Base-by-base conservation (phyloP, 2,113 vertebrate species). In the Blennius ocellaris region DNA sequence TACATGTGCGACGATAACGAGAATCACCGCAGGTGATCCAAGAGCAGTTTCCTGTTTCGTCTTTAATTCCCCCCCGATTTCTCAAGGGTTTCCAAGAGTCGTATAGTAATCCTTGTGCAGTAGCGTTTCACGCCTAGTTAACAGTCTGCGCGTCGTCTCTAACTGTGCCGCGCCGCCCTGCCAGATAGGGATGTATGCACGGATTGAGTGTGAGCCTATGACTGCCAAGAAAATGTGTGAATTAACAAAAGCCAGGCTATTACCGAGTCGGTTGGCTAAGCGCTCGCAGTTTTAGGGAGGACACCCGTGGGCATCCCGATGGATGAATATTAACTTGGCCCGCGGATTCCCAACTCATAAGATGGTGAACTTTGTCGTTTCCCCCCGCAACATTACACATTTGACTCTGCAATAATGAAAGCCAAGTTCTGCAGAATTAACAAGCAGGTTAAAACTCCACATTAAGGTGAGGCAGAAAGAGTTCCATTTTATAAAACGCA, bases 141-240 rank as follows among this genome's bases (percentile, higher is more conserved):
- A 81, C 53, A 85, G 75, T 80, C 69, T 17, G 75, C 55, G 63
- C 47, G 69, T 62, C 73, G 57, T 82, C 73, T 76, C 50, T 14
- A 55, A 69, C 56, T 47, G 73, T 2, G 63, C 76, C 12, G 41
- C 75, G 69, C 71, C 68, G 21, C 72, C 57, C 59, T 86, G 78
- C 80, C 73, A 82, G 71, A 71, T 56, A 67, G 51, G 48, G 77
- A 69, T 76, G 66, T 79, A 60, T 63, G 75, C 60, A 40, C 12
- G 62, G 52, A 82, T 78, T 64, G 61, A 80, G 59, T 38, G 74
- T 84, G 72, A 70, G 70, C 70, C 70, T 70, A 39, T 39, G 60
- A 82, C 76, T 81, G 80, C 81, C 78, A 78, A 76, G 61, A 70
- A 86, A 86, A 83, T 1, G 63, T 81, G 84, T 67, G 83, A 88